Percentiles rank a stretch among this genome's conserved stretches.
Conservation (phyloP, 2,797 vertebrate genomes). For the Tamandua tetradactyla region DNA sequence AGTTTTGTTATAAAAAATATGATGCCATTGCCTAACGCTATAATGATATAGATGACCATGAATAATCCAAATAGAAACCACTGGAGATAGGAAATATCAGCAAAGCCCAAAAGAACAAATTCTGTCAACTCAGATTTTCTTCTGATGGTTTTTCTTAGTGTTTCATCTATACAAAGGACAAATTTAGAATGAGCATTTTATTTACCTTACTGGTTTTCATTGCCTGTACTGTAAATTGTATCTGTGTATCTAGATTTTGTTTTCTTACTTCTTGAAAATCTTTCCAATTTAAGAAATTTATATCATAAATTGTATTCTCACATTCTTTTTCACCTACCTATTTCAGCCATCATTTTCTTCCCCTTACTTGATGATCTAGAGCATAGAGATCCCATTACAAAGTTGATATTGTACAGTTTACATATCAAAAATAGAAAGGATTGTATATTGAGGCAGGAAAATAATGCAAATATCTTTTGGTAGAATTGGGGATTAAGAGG, state of each 20-base stretch:
- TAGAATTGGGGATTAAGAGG: neutral
- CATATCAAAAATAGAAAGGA: neutral
- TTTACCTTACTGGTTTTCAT: neutral
- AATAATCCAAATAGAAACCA: constrained; percentile 53
- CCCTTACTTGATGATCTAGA: neutral
- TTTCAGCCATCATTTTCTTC: too few species aligned
- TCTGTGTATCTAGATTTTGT: too few species aligned
- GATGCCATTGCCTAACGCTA: constrained; percentile 30
- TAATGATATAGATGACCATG: constrained; percentile 36
- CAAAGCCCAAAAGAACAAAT: constrained; percentile 59
- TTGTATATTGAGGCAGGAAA: neutral
- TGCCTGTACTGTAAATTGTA: neutral
- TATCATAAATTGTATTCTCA: too few species aligned
- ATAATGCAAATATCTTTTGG: neutral
- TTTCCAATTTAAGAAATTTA: neutral
- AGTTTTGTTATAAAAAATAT: constrained; percentile 53
- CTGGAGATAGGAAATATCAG: constrained; percentile 14
- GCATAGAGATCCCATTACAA: too few species aligned
- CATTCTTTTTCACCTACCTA: too few species aligned
- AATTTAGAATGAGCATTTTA: neutral
- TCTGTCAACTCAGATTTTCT: neutral
- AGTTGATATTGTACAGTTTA: neutral
- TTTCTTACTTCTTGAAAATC: too few species aligned
- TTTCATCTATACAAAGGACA: neutral
- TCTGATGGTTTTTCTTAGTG: neutral